Conservation (phyloP, 2,113 vertebrate genomes). For the Piaya cayana region DNA sequence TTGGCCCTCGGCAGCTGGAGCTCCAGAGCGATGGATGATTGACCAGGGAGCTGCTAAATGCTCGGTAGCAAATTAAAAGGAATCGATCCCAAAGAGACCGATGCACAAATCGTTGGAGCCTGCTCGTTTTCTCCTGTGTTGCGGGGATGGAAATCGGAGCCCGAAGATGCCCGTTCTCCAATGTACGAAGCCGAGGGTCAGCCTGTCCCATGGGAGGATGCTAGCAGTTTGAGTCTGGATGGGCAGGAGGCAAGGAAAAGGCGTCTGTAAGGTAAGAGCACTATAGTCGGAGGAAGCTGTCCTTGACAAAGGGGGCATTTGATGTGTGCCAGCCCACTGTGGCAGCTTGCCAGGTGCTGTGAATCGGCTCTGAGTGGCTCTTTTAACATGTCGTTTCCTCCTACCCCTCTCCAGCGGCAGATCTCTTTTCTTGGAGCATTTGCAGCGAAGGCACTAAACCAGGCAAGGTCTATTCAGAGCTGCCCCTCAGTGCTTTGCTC, state of each 20-base stretch:
- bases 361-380: not conserved
- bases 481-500: not conserved
- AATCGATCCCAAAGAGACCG: not conserved
- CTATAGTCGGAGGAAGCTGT: not conserved
- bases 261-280: not conserved
- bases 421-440: not conserved
- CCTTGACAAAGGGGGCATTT: not conserved
- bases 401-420: not conserved
- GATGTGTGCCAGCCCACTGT: not conserved
- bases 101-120: not conserved
- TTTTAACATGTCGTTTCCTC: not conserved
- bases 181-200: not conserved
- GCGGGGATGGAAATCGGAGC: not conserved
- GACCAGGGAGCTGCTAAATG: slow-evolving; percentile 5
- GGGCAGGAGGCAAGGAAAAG: not conserved
- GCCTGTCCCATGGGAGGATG: not conserved
- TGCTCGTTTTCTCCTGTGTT: accelerated
- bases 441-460: not conserved
- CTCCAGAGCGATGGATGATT: not conserved
- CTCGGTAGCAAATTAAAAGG: not conserved
- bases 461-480: not conserved
- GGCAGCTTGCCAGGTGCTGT: not conserved
- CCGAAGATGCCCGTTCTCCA: not conserved
- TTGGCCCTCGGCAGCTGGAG: not conserved
- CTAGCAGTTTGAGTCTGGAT: not conserved